phyloP scores from a whole-genome alignment of 1,140 invertebrate genomes.

The Nasonia vitripennis region DNA sequence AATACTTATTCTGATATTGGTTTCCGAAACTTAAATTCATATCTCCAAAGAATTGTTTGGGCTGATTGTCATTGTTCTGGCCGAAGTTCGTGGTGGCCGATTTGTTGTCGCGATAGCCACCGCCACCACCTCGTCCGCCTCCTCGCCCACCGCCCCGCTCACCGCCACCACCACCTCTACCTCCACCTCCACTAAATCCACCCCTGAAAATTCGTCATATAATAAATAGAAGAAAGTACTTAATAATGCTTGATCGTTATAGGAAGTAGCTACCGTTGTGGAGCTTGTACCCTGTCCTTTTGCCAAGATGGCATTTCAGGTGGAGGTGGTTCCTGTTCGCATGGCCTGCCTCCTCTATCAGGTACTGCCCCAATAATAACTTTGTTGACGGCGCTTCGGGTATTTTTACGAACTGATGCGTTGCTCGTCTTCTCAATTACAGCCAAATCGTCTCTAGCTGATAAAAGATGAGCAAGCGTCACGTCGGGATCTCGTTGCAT shows the following conservation, averaged over 20 bases:
- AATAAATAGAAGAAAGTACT: conserved; percentile 10
- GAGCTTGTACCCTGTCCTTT: conserved; percentile 75
- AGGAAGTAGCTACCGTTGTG: conserved; percentile 54
- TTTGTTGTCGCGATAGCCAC: conserved; percentile 63
- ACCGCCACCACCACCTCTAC: conserved; percentile 57
- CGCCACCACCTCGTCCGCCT: conserved; percentile 58
- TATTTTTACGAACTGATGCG: conserved; percentile 86
- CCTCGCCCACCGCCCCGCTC: conserved; percentile 63
- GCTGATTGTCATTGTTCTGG: conserved; percentile 57
- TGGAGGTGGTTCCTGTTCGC: conserved; percentile 92
- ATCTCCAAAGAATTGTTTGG: conserved; percentile 31
- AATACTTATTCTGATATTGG: conserved; percentile 40
- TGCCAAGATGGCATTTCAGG: conserved; percentile 97
- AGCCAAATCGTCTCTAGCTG: conserved; percentile 87
- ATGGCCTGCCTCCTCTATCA: conserved; percentile 92
- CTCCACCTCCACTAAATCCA: conserved; percentile 56
- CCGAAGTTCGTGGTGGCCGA: conserved; percentile 60
- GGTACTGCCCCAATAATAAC: conserved; percentile 89
- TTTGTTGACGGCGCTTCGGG: conserved; percentile 87
- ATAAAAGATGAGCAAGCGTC: conserved; percentile 84
- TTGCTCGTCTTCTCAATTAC: conserved; percentile 92
- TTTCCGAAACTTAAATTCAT: conserved; percentile 48
- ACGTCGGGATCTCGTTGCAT: conserved; percentile 80
- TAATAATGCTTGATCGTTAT: conserved; percentile 7
- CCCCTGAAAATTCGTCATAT: conserved; percentile 56